Percentiles rank a stretch among this genome's conserved stretches.
Conservation (phyloP, 1,140 invertebrate genomes). For the Hirudo medicinalis region DNA sequence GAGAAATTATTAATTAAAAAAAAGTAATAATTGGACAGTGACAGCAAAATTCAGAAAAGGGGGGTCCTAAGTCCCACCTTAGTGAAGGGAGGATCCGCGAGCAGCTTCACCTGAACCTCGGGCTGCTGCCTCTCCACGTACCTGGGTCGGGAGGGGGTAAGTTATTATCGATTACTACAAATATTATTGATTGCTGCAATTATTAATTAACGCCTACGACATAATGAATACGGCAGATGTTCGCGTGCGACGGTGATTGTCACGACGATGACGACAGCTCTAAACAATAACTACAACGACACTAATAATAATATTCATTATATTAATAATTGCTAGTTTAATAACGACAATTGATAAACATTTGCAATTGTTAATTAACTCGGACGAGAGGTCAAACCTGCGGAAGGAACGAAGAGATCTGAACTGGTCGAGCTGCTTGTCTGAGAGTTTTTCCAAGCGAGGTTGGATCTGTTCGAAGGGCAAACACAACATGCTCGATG, state of each 20-base stretch:
- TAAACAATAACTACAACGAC: no score
- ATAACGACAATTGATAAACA: no score
- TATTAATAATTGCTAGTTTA: no score
- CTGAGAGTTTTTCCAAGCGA: neutral
- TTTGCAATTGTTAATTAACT: no score
- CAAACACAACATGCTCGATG: slow-evolving; percentile 11
- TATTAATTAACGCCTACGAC: no score
- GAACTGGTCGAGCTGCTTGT: slow-evolving; percentile 5
- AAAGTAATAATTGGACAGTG: slow-evolving; percentile 7
- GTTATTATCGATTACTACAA: no score
- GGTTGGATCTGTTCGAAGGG: neutral
- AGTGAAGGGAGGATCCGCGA: slow-evolving; percentile 27
- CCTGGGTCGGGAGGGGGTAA: slow-evolving; percentile 24
- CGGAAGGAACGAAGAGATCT: slow-evolving; percentile 15
- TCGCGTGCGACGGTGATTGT: no score
- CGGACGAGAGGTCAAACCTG: neutral
- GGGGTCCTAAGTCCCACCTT: slow-evolving; percentile 24
- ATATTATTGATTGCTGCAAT: no score
- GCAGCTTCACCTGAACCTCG: slow-evolving; percentile 27
- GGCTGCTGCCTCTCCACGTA: slow-evolving; percentile 31
- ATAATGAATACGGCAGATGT: no score
- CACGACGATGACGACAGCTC: no score
- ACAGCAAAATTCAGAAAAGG: neutral
- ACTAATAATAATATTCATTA: no score
- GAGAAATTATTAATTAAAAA: neutral